Conservation (phyloP, 1,140 invertebrate species). For the Leptopilina boulardi region DNA sequence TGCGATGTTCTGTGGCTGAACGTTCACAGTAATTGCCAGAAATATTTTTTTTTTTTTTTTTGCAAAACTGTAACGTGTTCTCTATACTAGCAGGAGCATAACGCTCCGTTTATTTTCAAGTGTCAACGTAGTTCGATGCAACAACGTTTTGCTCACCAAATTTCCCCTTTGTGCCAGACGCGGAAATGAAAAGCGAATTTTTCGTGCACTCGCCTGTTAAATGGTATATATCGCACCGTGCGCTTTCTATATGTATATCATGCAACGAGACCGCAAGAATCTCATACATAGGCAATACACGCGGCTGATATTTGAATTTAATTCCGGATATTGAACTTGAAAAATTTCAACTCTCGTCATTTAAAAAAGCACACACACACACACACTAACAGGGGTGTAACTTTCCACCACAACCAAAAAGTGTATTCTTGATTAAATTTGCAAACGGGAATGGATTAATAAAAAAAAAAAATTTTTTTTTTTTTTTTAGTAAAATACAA, state of each 20-base stretch:
- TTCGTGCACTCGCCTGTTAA: conserved; percentile 23
- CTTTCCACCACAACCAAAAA: not conserved
- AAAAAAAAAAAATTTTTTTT: not conserved
- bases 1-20: not conserved
- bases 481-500: too few relatives aligned
- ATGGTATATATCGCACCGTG: conserved; percentile 10
- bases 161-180: conserved; percentile 25
- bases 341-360: conserved; percentile 29
- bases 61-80: not conserved
- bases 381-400: not conserved
- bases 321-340: conserved; percentile 19
- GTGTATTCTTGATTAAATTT: conserved; percentile 12
- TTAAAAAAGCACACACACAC: not conserved
- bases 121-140: conserved; percentile 25
- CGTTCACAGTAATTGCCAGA: conserved; percentile 3
- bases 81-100: not conserved
- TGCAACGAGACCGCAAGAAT: conserved; percentile 28
- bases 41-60: not conserved
- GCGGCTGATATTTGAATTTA: conserved; percentile 9
- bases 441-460: not conserved
- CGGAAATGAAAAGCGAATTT: conserved; percentile 26
- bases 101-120: conserved; percentile 20
- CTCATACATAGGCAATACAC: conserved; percentile 26
- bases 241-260: not conserved
- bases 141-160: conserved; percentile 29